phyloP scores from a whole-genome alignment of 92 coral and sea anemone species.

The Umimayanthus kanabou region DNA sequence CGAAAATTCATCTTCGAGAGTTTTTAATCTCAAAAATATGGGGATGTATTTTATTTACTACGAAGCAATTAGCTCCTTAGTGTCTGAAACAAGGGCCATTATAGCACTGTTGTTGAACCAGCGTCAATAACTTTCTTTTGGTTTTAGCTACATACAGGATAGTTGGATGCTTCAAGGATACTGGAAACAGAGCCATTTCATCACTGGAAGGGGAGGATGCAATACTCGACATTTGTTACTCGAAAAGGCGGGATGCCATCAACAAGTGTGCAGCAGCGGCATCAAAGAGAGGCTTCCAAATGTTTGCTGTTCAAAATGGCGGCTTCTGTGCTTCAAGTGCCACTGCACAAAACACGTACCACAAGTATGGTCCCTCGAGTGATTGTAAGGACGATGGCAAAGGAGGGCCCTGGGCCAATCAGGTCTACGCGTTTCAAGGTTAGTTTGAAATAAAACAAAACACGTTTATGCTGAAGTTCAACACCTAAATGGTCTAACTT shows the following conservation, averaged over 20 bases:
- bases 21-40: too few species aligned
- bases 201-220: constrained; percentile 33
- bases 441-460: not conserved
- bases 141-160: constrained; percentile 10
- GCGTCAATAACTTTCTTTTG: not conserved
- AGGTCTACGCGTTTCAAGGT: constrained; percentile 46
- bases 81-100: too few species aligned
- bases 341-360: constrained; percentile 32
- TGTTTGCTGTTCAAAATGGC: constrained; percentile 48
- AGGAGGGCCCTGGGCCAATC: constrained; percentile 50
- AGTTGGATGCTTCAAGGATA: constrained; percentile 44
- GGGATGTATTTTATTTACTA: too few species aligned
- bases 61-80: too few species aligned
- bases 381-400: constrained; percentile 35
- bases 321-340: constrained; percentile 48
- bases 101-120: not conserved
- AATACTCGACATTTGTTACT: constrained; percentile 31
- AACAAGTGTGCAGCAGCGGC: constrained; percentile 47
- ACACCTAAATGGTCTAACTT: too few species aligned
- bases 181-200: constrained; percentile 35
- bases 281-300: constrained; percentile 36
- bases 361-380: constrained; percentile 44
- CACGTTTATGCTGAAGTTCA: too few species aligned
- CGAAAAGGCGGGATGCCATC: constrained; percentile 22
- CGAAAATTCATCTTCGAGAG: too few species aligned